Conservation (phyloP, 2,888 invertebrate genomes). For the Tenthredo distinguenda region DNA sequence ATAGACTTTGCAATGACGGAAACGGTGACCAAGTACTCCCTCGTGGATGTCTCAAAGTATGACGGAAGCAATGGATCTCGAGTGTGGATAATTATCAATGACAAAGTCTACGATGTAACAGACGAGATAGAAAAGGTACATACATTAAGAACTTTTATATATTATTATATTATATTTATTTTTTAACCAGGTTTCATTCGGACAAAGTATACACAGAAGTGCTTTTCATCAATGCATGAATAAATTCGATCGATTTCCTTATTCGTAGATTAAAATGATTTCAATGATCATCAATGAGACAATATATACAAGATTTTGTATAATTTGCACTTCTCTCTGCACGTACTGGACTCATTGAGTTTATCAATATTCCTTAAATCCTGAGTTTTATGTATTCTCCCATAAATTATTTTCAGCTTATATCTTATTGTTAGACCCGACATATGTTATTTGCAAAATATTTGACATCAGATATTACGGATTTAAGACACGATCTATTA, state of each 20-base stretch:
- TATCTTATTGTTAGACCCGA: neutral
- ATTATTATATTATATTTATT: neutral
- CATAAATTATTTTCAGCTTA: too few species aligned
- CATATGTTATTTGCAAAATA: neutral
- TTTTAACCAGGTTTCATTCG: neutral
- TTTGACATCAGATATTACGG: neutral
- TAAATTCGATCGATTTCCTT: neutral
- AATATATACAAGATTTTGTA: neutral
- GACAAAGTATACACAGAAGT: neutral
- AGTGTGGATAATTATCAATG: conserved; percentile 84
- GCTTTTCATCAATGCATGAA: neutral
- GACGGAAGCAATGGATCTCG: conserved; percentile 81
- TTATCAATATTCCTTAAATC: too few species aligned
- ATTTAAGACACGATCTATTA: neutral
- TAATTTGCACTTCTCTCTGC: neutral
- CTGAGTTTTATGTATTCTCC: too few species aligned
- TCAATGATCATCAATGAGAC: neutral
- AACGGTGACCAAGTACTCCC: conserved; percentile 70
- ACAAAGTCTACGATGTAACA: conserved; percentile 86
- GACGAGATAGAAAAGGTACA: conserved; percentile 81
- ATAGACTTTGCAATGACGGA: conserved; percentile 23
- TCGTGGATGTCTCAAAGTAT: conserved; percentile 81
- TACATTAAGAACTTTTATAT: neutral
- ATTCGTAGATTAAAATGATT: neutral
- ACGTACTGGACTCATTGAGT: neutral